Conservation (phyloP, 2,113 vertebrate species). For the Pyrgilauda ruficollis region DNA sequence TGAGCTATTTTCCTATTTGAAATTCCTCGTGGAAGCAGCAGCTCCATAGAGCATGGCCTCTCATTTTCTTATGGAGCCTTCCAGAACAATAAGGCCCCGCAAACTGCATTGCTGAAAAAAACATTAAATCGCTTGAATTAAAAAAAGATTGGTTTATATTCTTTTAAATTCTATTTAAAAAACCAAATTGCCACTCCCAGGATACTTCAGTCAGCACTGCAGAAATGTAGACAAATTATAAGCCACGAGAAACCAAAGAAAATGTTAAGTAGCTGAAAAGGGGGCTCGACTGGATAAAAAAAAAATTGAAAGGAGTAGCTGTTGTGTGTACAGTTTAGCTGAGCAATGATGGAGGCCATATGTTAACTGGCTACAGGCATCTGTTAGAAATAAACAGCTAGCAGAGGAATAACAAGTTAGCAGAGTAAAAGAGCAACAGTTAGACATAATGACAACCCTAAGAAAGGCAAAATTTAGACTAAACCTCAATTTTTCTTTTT, state of each 20-base stretch:
- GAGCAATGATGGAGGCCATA: not conserved
- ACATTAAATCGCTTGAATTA: not conserved
- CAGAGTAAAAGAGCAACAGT: not conserved
- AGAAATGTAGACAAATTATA: not conserved
- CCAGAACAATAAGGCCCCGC: not conserved
- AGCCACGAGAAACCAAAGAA: not conserved
- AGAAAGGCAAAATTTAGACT: not conserved
- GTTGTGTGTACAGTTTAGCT: not conserved
- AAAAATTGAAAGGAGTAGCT: not conserved
- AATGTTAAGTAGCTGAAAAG: constrained; percentile 15
- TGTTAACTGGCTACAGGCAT: constrained; percentile 11
- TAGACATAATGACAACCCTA: constrained; percentile 4
- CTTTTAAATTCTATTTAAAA: not conserved
- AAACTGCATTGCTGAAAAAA: not conserved
- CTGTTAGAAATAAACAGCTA: constrained; percentile 43
- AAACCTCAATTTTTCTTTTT: not conserved
- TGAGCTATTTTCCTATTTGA: not conserved
- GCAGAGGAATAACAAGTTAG: constrained; percentile 14
- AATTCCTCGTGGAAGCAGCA: not conserved
- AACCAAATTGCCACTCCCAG: not conserved
- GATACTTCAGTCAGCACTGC: not conserved
- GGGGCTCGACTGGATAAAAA: not conserved
- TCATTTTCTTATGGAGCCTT: not conserved
- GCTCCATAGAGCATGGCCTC: not conserved
- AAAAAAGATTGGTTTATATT: not conserved